Percentiles rank a stretch among this genome's conserved stretches.
Conservation (phyloP, 2,888 invertebrate genomes). For the Philonicus albiceps region DNA sequence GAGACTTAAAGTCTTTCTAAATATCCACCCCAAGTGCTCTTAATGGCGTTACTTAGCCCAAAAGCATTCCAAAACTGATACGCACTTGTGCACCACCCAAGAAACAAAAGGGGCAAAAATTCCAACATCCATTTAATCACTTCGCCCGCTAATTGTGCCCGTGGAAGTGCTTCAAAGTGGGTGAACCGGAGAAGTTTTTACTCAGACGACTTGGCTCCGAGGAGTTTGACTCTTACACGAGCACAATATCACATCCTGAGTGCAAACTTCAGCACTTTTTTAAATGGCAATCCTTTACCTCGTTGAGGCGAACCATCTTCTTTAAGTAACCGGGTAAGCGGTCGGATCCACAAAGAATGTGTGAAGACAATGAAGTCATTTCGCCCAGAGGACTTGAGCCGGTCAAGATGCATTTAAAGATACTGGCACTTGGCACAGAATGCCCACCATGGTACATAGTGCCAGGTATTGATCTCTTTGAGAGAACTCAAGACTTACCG, state of each 20-base stretch:
- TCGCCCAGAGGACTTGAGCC: background rate
- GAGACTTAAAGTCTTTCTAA: background rate
- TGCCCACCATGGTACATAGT: background rate
- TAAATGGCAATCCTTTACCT: background rate
- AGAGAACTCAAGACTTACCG: background rate
- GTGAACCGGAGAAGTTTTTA: background rate
- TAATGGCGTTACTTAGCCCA: background rate
- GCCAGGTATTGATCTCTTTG: background rate
- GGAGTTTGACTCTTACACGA: background rate
- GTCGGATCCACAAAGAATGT: background rate
- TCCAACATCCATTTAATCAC: slow-evolving; percentile 10
- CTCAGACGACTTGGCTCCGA: background rate
- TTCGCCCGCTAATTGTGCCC: background rate
- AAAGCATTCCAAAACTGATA: background rate
- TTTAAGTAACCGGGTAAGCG: background rate
- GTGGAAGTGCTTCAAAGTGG: background rate
- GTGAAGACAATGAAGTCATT: background rate
- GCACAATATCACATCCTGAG: background rate
- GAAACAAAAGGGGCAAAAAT: background rate
- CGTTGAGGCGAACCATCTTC: background rate
- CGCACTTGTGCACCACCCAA: background rate
- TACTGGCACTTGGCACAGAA: background rate
- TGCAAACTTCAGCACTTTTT: background rate
- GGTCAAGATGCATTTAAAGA: background rate
- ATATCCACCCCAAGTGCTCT: background rate